Evolutionary conservation across 2,888 invertebrate species (phyloP).

Genomic region (Coelopa pilipes): DNA sequence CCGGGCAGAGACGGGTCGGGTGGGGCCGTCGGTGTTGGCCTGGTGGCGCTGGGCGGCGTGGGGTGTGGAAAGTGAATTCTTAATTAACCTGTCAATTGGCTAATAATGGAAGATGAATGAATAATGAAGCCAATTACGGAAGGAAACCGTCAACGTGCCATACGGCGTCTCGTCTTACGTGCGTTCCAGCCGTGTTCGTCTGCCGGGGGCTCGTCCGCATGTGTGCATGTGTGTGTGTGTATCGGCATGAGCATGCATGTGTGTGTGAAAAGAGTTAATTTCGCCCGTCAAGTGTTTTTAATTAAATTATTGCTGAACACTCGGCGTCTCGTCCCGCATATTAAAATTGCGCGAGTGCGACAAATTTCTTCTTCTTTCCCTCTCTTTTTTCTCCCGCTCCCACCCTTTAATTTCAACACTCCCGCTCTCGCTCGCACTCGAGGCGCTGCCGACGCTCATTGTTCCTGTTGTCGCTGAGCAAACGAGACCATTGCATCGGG

Average conservation of each 20-base stretch:
- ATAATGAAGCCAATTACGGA: constrained; percentile 56
- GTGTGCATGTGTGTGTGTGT: constrained; percentile 7
- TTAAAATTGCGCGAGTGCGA: too few relatives aligned
- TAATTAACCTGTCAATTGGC: constrained; percentile 60
- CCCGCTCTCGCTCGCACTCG: too few relatives aligned
- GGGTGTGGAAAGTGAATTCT: constrained; percentile 44
- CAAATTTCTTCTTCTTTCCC: too few relatives aligned
- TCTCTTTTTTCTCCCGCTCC: too few relatives aligned
- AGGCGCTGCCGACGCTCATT: not conserved
- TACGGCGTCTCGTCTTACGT: not conserved
- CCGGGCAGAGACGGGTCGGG: too few relatives aligned
- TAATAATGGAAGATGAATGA: constrained; percentile 57
- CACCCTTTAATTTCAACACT: too few relatives aligned
- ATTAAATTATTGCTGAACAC: constrained; percentile 54
- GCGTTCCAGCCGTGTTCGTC: not conserved
- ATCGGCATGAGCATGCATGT: not conserved
- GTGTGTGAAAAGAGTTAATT: not conserved
- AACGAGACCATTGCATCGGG: too few relatives aligned
- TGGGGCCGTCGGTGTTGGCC: not conserved
- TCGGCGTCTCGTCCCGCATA: constrained; percentile 14
- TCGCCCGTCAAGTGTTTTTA: constrained; percentile 48
- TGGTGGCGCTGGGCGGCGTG: not conserved
- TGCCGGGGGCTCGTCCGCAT: not conserved
- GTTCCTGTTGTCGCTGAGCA: too few relatives aligned
- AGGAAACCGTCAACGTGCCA: constrained; percentile 19